Evolutionary conservation across 2,797 vertebrate species (phyloP).

Genomic region (Paguma larvata): DNA sequence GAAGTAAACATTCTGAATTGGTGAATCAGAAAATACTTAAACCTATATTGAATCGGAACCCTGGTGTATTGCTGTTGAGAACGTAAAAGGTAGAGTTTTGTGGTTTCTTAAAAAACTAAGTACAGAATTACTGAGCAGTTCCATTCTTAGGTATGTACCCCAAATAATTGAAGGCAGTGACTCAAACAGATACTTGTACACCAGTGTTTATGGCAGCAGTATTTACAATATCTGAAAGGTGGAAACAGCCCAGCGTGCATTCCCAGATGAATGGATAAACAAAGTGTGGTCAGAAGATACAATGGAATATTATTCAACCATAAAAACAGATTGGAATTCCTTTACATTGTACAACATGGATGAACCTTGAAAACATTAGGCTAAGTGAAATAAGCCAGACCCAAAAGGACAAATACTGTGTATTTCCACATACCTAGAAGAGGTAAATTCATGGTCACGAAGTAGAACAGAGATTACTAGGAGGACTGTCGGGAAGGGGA

Average conservation of each 20-base stretch:
- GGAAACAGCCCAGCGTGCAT: background rate
- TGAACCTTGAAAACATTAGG: background rate
- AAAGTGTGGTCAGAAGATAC: background rate
- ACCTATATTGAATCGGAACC: background rate
- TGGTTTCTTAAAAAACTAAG: constrained; percentile 9
- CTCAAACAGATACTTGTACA: background rate
- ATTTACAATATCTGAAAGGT: background rate
- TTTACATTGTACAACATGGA: background rate
- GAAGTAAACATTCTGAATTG: constrained; percentile 12
- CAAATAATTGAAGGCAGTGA: constrained; percentile 15
- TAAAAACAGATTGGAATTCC: background rate
- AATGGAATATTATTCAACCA: constrained; percentile 6
- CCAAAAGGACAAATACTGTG: background rate
- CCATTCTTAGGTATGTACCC: background rate
- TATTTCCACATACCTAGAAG: background rate
- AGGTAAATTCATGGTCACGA: background rate
- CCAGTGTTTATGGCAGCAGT: background rate
- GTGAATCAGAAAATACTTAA: constrained; percentile 22
- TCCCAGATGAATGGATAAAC: background rate
- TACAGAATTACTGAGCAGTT: background rate
- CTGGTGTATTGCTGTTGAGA: background rate
- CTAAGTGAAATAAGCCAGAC: background rate
- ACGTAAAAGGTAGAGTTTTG: background rate
- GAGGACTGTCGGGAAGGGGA: background rate
- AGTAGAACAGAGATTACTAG: background rate